phyloP scores from a whole-genome alignment of 2,888 invertebrate species.

The Tachina lurida region DNA sequence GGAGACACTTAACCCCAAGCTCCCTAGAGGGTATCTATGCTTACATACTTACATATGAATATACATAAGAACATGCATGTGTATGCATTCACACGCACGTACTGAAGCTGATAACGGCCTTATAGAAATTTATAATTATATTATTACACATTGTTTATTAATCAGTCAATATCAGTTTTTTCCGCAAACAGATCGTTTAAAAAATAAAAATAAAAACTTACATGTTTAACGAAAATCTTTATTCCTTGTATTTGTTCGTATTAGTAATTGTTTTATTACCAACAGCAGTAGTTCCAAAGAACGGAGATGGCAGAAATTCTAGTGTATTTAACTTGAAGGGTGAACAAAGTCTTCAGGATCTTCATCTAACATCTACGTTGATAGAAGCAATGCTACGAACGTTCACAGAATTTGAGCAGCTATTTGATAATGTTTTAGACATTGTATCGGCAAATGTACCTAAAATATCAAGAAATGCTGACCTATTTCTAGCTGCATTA shows the following conservation, averaged over 20 bases:
- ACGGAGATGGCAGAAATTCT: not conserved
- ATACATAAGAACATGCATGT: no score
- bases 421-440: slow-evolving; percentile 63
- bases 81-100: not conserved
- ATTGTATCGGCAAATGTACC: slow-evolving; percentile 57
- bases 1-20: no score
- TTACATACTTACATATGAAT: no score
- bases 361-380: slow-evolving; percentile 8
- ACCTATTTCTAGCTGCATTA: slow-evolving; percentile 69
- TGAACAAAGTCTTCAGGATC: not conserved
- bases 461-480: slow-evolving; percentile 64
- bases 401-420: slow-evolving; percentile 63
- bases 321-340: not conserved
- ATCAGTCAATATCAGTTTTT: slow-evolving; percentile 53
- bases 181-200: slow-evolving; percentile 32
- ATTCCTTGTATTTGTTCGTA: slow-evolving; percentile 15
- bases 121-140: slow-evolving; percentile 11
- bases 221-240: slow-evolving; percentile 41
- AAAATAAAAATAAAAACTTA: slow-evolving; percentile 1
- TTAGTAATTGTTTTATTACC: slow-evolving; percentile 17
- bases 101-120: slow-evolving; percentile 33
- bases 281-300: not conserved
- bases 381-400: slow-evolving; percentile 48
- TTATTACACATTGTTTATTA: not conserved
- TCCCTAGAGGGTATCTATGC: no score